Base-by-base conservation (phyloP, 2,113 vertebrate species). In the Perognathus longimembris region DNA sequence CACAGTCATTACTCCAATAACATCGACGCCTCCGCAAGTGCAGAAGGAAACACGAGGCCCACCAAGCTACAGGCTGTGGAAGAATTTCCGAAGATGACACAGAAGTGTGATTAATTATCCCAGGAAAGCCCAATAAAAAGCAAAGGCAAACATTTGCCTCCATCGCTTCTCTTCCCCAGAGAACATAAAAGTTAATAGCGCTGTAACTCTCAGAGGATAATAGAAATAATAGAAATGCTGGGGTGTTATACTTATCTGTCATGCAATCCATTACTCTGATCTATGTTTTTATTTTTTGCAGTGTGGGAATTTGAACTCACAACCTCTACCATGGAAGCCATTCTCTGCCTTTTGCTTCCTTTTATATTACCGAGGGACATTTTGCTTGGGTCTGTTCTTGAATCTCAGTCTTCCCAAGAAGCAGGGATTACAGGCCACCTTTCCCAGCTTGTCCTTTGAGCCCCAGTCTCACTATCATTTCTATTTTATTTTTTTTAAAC, bases 61-160 rank as follows among this genome's bases (percentile, higher is more conserved):
- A 57, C 75, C 69, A 83, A 85, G 66, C 38, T 64, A 54, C 1
- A 80, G 8, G 40, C 24, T 42, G 75, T 17, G 67, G 54, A 84
- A 67, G 4, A 73, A 59, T 67, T 83, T 82, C 38, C 89, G 40
- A 94, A 85, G 85, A 73, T 73, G 92, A 94, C 71, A 78, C 18
- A 26, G 74, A 95, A 79, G 20, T 63, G 24, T 21, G 28, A 75
- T 85, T 54, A 64, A 57, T 74, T 92, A 67, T 76, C 57, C 18
- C 38, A 89, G 71, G 59, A 90, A 76, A 82, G 28, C 21, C 76
- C 75, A 89, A 61, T 89, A 63, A 92, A 91, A 78, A 77, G 7
- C 36, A 92, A 90, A 92, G 84, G 10, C n/a, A 81, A 94, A 79
- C 1, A 87, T 73, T 88, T 91, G n/a, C 28, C 40, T 81, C 4